Base-by-base conservation (phyloP, 2,797 vertebrate genomes). In the Melanitta fusca region DNA sequence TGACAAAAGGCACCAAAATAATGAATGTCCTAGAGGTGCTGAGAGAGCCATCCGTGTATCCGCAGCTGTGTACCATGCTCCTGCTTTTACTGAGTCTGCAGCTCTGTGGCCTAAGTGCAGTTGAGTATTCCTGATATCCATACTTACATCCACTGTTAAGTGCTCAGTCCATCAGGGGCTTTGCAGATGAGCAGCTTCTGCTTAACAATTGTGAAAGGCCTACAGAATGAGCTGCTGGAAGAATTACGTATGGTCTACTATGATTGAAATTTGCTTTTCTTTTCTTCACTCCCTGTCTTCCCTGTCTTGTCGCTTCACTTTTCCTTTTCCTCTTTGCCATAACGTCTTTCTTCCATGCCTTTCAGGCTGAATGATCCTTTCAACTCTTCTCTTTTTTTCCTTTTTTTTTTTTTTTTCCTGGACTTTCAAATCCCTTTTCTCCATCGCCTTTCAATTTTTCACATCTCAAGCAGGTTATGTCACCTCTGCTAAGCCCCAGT, bases 101-200 rank as follows among this genome's bases (percentile, higher is more conserved):
- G 96, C 98, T 99, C 84, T 99, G 98, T 58, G 99, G 99, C 10
- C 98, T 99, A 36, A 98, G 98, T 96, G 98, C 98, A 70, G 99
- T 99, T 97, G 98, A 98, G 92, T 82, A 73, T 30, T 47, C 49
- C 27, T 27, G 25, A 1, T 36, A 72, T 38, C 73, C 39, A 17
- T 43, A 30, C 68, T 73, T 62, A 45, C 1, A 56, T 56, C 60
- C 85, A 20, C 75, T 73, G 0, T 34, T 45, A 38, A n/a, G 10
- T 54, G 56, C 61, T 27, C n/a, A 18, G 68, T 47, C 39, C 73
- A 19, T 12, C n/a, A 53, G 45, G 49, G 32, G 17, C 30, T 11
- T 74, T 65, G 69, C 25, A 75, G 73, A 83, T 17, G 22, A 77
- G 39, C 69, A 83, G n/a, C 21, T 74, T 84, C 66, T 89, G 64